Evolutionary conservation across 2,113 vertebrate species (phyloP).

Genomic region (Aegithalos caudatus): DNA sequence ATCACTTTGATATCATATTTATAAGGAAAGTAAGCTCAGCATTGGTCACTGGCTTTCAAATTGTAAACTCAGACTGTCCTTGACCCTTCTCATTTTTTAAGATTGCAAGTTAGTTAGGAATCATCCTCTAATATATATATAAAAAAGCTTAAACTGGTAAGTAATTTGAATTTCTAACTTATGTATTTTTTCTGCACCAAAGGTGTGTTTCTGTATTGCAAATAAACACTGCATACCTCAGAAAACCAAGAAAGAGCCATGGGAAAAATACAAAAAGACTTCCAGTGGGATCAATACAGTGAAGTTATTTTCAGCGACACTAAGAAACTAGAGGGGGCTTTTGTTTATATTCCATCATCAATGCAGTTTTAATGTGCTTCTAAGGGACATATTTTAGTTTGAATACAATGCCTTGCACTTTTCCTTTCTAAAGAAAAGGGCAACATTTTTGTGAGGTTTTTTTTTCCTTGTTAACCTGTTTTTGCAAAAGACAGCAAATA

Average conservation of each 20-base stretch:
- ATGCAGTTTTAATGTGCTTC: not conserved
- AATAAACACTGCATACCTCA: not conserved
- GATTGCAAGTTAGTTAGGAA: not conserved
- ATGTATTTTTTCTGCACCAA: not conserved
- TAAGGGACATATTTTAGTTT: not conserved
- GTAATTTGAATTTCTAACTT: not conserved
- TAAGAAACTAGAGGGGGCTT: not conserved
- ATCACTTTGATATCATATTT: not conserved
- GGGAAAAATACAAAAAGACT: not conserved
- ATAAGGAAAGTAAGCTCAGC: not conserved
- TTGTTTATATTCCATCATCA: not conserved
- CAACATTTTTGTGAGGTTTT: not conserved
- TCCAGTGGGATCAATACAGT: not conserved
- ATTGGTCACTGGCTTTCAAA: not conserved
- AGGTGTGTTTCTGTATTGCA: not conserved
- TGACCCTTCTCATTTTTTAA: not conserved
- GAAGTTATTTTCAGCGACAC: not conserved
- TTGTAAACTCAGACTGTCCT: not conserved
- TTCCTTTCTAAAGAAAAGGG: not conserved
- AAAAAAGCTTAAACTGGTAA: not conserved
- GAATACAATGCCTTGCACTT: not conserved
- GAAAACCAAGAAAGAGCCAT: not conserved
- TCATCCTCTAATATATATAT: not conserved
- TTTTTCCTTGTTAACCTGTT: not conserved
- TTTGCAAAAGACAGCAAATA: not conserved